phyloP scores from a whole-genome alignment of 2,113 vertebrate genomes.

The Thunnus maccoyii region DNA sequence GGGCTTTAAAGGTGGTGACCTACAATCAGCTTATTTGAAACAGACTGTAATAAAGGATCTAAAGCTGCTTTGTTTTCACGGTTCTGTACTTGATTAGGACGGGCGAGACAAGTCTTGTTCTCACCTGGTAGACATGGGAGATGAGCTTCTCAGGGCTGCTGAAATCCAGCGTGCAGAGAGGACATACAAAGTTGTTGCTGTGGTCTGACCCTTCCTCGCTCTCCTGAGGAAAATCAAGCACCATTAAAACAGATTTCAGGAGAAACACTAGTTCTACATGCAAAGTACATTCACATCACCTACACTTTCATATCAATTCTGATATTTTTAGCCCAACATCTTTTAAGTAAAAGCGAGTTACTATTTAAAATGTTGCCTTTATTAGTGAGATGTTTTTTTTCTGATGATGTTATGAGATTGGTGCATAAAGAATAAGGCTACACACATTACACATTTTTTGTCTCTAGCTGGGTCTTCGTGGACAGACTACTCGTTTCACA shows the following conservation, averaged over 20 bases:
- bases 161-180: slow-evolving; percentile 95
- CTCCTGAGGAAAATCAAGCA: slow-evolving; percentile 76
- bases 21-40: slow-evolving; percentile 5
- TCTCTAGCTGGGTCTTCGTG: neutral
- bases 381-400: no score
- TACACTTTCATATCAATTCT: neutral
- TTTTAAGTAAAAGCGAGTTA: neutral
- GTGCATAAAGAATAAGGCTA: no score
- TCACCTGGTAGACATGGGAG: slow-evolving; percentile 96
- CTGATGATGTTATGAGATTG: no score
- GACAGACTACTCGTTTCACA: neutral
- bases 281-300: neutral
- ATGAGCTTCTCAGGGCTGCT: slow-evolving; percentile 94
- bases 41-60: slow-evolving; percentile 2
- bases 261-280: neutral
- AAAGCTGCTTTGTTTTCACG: slow-evolving; percentile 21
- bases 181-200: slow-evolving; percentile 87
- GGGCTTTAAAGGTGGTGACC: slow-evolving; percentile 48
- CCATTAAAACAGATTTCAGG: slow-evolving; percentile 24
- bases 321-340: neutral
- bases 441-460: no score
- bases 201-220: slow-evolving; percentile 80
- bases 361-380: neutral
- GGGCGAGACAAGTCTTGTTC: neutral
- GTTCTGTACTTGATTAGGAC: neutral